Base-by-base conservation (phyloP, 1,140 invertebrate genomes). In the Drosophila lowei region DNA sequence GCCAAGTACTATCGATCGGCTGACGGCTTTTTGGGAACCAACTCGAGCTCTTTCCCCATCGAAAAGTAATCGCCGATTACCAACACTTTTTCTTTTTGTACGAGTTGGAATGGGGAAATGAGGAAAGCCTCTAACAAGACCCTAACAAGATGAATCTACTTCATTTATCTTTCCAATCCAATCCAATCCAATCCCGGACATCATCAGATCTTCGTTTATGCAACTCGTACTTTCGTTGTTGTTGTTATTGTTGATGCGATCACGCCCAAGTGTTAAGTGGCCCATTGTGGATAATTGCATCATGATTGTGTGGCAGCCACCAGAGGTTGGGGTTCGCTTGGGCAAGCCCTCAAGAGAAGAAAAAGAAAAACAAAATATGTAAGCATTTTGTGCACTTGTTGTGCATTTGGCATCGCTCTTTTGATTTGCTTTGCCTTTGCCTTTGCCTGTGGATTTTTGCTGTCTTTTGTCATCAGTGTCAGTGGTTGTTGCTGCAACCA, bases 281-380 rank as follows among this genome's bases (percentile, higher is more conserved):
- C 72, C 72, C 72, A 75, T 75, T 75, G 72, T 46, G 43, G 71
- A 49, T 67, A 75, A 75, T 75, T 75, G 72, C 72, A 75, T 75
- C 73, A 75, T 75, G 55, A 38, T 38, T 38, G 34, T 38, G 47
- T 9, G 11, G 8, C 60, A 58, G 47, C 23, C 23, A 25, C 23
- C 23, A 25, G 23, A 25, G 23, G 23, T 25, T 25, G 23, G 23
- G 23, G 23, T 25, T 18, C 18, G 18, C 18, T 18, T 18, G 18
- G 18, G 25, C 25, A 25, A 25, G 5, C 25, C 18, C 18, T 18
- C 18, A 25, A 48, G 21, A 28, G 6, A 16, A 8, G 8, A 8
- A 9, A 8, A 2, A 11, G 2, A 42, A 55, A 53, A 44, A 5
- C 34, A 38, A 38, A 11, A 25, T 25, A 25, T 25, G 23, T 25